A percentile compares a stretch with the other conserved stretches of the same genome.
These are phyloP conservation scores for Callocephalon fimbriatum DNA, from an alignment of 2,113 vertebrate genomes.

Conservation along the genomic window DNA sequence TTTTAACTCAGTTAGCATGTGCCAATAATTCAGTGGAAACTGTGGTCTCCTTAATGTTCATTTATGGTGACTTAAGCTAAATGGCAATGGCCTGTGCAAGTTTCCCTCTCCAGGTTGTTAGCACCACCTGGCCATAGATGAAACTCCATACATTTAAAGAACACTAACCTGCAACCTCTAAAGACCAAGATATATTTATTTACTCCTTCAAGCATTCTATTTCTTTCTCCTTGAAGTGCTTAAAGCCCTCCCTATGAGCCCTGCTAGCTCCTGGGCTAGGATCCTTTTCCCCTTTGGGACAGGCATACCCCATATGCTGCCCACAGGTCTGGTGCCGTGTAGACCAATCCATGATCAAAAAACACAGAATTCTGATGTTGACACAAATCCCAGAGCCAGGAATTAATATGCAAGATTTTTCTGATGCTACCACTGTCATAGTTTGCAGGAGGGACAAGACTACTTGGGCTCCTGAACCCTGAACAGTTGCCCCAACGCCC, in stretches of 20 bases:
- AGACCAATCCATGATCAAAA: neutral
- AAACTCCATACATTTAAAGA: neutral
- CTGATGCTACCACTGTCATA: neutral
- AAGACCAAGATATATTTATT: neutral
- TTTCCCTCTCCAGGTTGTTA: neutral
- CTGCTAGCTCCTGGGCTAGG: neutral
- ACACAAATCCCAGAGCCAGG: neutral
- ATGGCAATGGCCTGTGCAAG: neutral
- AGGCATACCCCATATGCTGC: accelerated
- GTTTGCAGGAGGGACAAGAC: neutral
- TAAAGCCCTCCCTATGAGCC: neutral
- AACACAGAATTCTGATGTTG: accelerated
- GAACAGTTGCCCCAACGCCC: neutral
- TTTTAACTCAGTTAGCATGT: neutral
- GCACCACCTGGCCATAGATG: neutral
- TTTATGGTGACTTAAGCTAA: neutral
- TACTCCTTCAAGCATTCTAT: neutral
- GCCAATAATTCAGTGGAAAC: neutral
- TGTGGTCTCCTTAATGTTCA: neutral
- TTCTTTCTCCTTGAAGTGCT: neutral
- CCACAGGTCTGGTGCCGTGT: accelerated
- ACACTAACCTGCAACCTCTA: neutral
- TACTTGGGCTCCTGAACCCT: neutral
- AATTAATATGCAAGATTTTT: neutral
- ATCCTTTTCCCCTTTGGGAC: neutral